Conservation (phyloP, 2,113 vertebrate genomes). For the Martes martes region DNA sequence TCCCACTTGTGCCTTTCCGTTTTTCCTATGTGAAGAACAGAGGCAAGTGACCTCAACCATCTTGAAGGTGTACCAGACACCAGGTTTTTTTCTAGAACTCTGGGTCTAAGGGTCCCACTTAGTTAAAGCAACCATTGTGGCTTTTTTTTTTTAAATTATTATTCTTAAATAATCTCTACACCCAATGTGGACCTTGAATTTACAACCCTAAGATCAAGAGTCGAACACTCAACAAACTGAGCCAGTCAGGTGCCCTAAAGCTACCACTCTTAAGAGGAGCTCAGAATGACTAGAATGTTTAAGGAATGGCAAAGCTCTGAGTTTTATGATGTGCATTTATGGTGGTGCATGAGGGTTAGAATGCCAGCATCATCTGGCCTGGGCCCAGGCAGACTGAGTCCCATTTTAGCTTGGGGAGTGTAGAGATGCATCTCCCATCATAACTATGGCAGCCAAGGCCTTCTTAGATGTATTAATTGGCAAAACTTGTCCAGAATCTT, state of each 20-base stretch:
- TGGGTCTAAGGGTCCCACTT: not conserved
- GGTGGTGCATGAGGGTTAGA: not conserved
- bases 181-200: not conserved
- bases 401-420: not conserved
- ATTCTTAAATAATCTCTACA: not conserved
- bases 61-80: not conserved
- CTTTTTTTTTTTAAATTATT: not conserved
- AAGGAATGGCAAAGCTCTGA: not conserved
- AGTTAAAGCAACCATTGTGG: not conserved
- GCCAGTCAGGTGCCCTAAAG: not conserved
- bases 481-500: not conserved
- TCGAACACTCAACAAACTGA: not conserved
- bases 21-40: not conserved
- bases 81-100: not conserved
- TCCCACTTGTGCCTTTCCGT: not conserved
- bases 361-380: not conserved
- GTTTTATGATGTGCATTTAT: not conserved
- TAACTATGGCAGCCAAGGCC: not conserved
- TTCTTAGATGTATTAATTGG: not conserved
- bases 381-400: not conserved
- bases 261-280: not conserved
- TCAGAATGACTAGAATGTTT: not conserved
- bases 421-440: accelerated
- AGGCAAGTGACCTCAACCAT: not conserved
- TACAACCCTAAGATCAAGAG: not conserved